Evolutionary conservation across 2,888 invertebrate species (phyloP).

Genomic region (Rhagonycha lutea): DNA sequence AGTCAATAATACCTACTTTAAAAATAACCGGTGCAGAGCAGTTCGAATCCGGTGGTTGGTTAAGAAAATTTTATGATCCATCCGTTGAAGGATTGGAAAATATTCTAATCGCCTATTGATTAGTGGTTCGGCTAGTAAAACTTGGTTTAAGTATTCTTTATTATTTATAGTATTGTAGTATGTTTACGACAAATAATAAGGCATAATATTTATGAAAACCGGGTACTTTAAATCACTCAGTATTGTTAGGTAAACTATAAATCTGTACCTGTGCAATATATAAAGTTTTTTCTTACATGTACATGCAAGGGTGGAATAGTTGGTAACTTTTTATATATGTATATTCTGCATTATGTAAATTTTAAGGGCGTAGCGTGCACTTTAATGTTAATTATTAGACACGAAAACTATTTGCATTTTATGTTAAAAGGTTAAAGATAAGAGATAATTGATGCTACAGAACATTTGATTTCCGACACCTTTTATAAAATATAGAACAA

Average conservation of each 20-base stretch:
- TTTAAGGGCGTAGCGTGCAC: constrained; percentile 23
- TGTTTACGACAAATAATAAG: no score
- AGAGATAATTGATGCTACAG: constrained; percentile 16
- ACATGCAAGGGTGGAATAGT: constrained; percentile 18
- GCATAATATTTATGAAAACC: no score
- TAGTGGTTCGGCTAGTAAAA: no score
- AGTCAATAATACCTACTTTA: not conserved
- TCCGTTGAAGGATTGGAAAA: no score
- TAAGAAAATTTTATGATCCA: no score
- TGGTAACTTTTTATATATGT: constrained; percentile 9
- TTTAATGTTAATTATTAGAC: constrained; percentile 20
- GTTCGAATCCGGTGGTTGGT: no score
- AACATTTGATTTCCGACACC: constrained; percentile 18
- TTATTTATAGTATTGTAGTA: no score
- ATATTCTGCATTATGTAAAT: constrained; percentile 21
- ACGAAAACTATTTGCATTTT: constrained; percentile 27
- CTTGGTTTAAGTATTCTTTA: no score
- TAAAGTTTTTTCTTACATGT: not conserved
- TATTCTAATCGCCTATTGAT: no score
- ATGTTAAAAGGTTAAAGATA: constrained; percentile 15
- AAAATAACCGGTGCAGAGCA: no score
- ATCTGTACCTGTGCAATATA: not conserved
- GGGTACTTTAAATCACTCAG: no score
- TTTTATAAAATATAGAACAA: not conserved
- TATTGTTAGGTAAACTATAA: not conserved